phyloP scores from a whole-genome alignment of 2,113 vertebrate genomes.

The Dromaius novaehollandiae region DNA sequence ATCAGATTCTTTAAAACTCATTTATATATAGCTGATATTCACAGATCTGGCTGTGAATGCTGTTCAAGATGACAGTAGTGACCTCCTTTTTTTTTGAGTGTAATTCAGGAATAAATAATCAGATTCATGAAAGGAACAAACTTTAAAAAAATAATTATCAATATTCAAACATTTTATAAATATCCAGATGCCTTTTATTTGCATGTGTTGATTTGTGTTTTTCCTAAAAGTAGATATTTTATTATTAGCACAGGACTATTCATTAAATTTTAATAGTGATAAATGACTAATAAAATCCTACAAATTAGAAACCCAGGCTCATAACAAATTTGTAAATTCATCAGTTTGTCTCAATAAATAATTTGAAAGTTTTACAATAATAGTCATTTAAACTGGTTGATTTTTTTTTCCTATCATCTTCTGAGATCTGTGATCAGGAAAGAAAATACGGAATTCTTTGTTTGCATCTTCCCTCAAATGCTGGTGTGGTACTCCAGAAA shows the following conservation, averaged over 20 bases:
- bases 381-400: not conserved
- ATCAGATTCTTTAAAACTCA: constrained; percentile 22
- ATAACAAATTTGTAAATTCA: not conserved
- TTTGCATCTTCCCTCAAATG: not conserved
- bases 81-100: not conserved
- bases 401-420: not conserved
- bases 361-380: not conserved
- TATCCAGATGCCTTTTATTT: not conserved
- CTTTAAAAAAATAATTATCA: not conserved
- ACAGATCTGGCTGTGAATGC: not conserved
- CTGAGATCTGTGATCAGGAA: not conserved
- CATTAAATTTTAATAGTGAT: not conserved
- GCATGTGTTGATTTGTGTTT: not conserved
- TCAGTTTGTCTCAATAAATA: not conserved
- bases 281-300: not conserved
- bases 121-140: not conserved
- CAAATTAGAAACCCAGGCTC: not conserved
- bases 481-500: not conserved
- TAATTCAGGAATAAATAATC: not conserved
- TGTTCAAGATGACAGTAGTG: not conserved
- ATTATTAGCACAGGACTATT: not conserved
- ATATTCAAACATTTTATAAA: not conserved
- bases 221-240: not conserved
- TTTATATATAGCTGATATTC: constrained; percentile 12
- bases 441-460: not conserved